These are phyloP conservation scores for Ficedula albicollis DNA, from an alignment of 2,797 vertebrate genomes.

Conservation along the genomic window DNA sequence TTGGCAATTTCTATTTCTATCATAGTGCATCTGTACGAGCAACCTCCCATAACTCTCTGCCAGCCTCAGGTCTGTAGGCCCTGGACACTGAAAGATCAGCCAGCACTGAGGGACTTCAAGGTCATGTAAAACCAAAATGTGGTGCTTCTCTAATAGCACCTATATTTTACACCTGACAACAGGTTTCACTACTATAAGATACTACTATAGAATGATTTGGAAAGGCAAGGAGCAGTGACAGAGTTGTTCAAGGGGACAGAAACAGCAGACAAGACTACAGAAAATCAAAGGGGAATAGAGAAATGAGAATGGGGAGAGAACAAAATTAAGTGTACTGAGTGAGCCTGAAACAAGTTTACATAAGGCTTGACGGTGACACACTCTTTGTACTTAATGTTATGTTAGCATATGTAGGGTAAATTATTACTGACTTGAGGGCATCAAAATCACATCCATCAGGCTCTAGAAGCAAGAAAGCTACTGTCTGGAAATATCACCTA, in stretches of 20 bases:
- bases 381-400: constrained; percentile 6
- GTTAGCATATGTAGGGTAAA: neutral
- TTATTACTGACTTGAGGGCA: constrained; percentile 34
- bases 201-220: neutral
- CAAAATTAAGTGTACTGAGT: neutral
- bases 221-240: neutral
- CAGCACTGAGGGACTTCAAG: neutral
- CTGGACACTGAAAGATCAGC: neutral
- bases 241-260: neutral
- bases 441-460: constrained; percentile 34
- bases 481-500: neutral
- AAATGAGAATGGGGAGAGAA: neutral
- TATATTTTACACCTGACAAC: neutral
- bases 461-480: neutral
- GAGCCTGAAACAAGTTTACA: neutral
- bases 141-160: neutral
- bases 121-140: neutral
- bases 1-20: neutral
- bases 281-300: neutral
- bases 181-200: neutral
- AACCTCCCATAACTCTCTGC: neutral
- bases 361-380: neutral
- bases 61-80: neutral
- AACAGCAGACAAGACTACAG: neutral
- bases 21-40: neutral